Evolutionary conservation across 2,113 vertebrate genomes (phyloP).

Genomic region (Pollimyrus isidori): DNA sequence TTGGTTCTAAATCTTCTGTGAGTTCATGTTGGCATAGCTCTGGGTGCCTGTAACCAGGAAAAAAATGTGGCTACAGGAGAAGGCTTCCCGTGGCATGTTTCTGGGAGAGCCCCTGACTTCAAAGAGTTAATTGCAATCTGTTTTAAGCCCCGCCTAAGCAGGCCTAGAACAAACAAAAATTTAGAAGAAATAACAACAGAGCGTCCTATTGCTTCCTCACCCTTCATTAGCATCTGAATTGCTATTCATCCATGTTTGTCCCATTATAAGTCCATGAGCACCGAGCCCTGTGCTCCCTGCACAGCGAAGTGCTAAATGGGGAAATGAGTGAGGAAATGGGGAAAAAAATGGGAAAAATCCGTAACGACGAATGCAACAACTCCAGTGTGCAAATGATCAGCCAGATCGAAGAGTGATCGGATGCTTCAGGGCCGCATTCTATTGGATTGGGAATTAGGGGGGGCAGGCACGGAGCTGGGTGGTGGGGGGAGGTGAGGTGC

Average conservation of each 20-base stretch:
- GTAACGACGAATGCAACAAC: background rate
- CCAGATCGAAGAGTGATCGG: too few species aligned
- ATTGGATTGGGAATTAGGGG: constrained; percentile 5
- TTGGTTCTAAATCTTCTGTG: background rate
- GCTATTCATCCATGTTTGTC: constrained; percentile 82
- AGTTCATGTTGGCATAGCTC: background rate
- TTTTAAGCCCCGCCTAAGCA: constrained; percentile 50
- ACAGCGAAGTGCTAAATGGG: background rate
- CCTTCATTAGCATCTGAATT: constrained; percentile 94
- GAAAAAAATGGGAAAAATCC: background rate
- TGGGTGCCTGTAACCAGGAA: background rate
- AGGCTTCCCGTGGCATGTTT: background rate
- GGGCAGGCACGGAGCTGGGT: background rate
- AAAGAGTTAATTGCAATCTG: constrained; percentile 46
- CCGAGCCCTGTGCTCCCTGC: constrained; percentile 73
- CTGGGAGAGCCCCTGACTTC: background rate
- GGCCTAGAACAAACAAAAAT: constrained; percentile 77
- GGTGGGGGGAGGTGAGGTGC: constrained; percentile 50
- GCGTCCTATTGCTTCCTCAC: constrained; percentile 75
- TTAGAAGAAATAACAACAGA: constrained; percentile 79
- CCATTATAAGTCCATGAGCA: constrained; percentile 74
- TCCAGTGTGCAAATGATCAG: constrained; percentile 70
- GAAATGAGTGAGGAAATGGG: background rate
- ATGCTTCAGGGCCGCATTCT: background rate
- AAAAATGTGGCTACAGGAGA: background rate